Conservation (phyloP, 1,140 invertebrate species). For the Drosophila grimshawi region DNA sequence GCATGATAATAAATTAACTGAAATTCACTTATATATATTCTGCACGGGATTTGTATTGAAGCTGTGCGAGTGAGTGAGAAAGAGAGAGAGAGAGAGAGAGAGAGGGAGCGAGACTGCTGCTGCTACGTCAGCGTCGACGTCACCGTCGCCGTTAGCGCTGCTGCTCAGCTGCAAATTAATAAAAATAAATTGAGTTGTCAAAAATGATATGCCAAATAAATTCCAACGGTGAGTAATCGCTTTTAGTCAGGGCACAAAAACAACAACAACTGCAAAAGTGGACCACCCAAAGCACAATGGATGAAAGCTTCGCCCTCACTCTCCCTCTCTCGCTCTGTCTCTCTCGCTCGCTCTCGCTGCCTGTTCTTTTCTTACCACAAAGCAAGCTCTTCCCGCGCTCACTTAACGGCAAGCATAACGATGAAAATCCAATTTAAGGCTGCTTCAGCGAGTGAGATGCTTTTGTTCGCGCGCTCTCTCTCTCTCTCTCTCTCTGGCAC, state of each 20-base stretch:
- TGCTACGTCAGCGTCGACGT: neutral
- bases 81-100: constrained; percentile 3
- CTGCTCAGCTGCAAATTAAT: constrained; percentile 82
- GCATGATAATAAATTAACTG: constrained; percentile 84
- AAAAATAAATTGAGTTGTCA: constrained; percentile 85
- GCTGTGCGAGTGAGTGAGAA: neutral
- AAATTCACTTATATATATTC: constrained; percentile 81
- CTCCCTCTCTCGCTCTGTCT: neutral
- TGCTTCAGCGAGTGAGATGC: constrained; percentile 60
- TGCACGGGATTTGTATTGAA: constrained; percentile 28
- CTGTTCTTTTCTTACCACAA: constrained; percentile 9
- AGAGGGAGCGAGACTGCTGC: neutral
- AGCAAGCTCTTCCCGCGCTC: constrained; percentile 29
- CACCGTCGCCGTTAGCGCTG: constrained; percentile 21
- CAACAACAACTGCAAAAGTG: constrained; percentile 8
- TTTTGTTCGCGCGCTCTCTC: constrained; percentile 37
- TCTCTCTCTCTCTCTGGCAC: constrained; percentile 17
- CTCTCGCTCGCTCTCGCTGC: constrained; percentile 12
- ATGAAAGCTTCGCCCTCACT: constrained; percentile 40
- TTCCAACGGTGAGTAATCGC: constrained; percentile 84
- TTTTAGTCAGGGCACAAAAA: constrained; percentile 47
- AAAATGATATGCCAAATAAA: constrained; percentile 84
- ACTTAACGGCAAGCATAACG: constrained; percentile 74
- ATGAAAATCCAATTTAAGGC: constrained; percentile 83
- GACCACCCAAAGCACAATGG: constrained; percentile 66